Base-by-base conservation (phyloP, 2,113 vertebrate genomes). In the Paralichthys olivaceus region DNA sequence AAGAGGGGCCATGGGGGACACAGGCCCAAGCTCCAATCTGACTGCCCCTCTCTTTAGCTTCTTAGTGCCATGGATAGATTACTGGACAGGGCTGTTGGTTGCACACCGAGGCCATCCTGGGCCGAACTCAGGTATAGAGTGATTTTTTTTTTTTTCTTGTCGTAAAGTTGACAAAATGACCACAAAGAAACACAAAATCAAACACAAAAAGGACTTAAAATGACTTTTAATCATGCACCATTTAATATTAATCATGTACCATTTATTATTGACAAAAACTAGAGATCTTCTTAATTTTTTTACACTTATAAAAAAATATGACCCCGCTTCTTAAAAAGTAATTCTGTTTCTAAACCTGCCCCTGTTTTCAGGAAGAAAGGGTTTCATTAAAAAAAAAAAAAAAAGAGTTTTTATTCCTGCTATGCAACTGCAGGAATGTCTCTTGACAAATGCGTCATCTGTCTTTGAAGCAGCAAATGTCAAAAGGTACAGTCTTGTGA, bases 401-500 rank as follows among this genome's bases (percentile, higher is more conserved):
- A 2, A 1, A 5, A 51, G 43, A 32, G 20, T 59, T 79, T 45
- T 72, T 20, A 19, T 5, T n/a, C 54, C 19, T 72, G 14, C 58
- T 19, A 25, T 57, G 56, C 61, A 57, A 17, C 45, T 28, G 20
- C 40, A 58, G 61, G 17, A 49, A 29, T 37, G 29, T 70, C 43
- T 49, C 65, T 37, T 71, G 28, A 66, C 62, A 53, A 54, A 19
- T 13, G 12, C 1, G 69, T 61, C 51, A 32, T 45, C 43, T 77
- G 29, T 63, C 45, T 47, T 15, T 28, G 66, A 69, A 55, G 67
- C 28, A 58, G 66, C 40, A 75, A 75, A 75, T 47, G 40, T 57
- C 37, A 8, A 73, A 71, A 72, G 56, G 74, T 45, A 29, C 32
- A 47, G 51, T 60, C 59, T 49, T 78, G 69, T 84, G 81, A 83